phyloP scores from a whole-genome alignment of 2,797 vertebrate species.

The Poliocrania exsul region DNA sequence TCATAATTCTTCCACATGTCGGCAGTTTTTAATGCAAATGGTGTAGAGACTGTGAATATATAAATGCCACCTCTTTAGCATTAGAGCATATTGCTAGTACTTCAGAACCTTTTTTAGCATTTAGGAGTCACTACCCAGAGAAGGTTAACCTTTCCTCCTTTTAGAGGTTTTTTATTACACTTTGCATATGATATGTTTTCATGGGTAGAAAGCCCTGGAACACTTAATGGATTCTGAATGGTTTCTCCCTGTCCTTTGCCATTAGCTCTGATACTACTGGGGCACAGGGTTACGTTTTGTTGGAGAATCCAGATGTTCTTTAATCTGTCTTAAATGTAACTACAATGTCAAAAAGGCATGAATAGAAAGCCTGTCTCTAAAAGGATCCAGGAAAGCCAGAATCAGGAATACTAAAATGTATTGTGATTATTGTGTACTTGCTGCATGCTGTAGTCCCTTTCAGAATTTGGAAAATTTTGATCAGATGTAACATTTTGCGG shows the following conservation, averaged over 20 bases:
- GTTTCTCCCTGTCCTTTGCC: background rate
- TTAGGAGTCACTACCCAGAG: background rate
- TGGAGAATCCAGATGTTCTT: background rate
- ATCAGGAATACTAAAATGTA: background rate
- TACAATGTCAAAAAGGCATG: background rate
- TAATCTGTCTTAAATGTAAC: background rate
- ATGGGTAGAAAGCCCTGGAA: background rate
- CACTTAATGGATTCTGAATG: background rate
- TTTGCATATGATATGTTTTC: background rate
- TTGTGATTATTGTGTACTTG: background rate
- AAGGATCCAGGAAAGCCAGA: background rate
- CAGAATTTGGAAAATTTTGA: background rate
- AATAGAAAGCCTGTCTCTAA: background rate
- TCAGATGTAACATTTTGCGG: background rate
- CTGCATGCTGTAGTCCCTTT: background rate
- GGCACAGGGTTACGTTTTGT: background rate
- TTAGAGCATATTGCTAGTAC: background rate
- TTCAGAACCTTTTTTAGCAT: background rate
- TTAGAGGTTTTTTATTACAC: background rate
- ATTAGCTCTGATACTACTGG: background rate
- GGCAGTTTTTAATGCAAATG: background rate
- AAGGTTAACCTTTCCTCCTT: background rate
- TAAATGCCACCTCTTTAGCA: background rate
- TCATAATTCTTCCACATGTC: background rate
- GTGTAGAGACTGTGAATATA: background rate